Percentiles rank a stretch among this genome's conserved stretches.
Evolutionary conservation across 64 coral and sea anemone species (phyloP).

Genomic region (Pocillopora damicornis): DNA sequence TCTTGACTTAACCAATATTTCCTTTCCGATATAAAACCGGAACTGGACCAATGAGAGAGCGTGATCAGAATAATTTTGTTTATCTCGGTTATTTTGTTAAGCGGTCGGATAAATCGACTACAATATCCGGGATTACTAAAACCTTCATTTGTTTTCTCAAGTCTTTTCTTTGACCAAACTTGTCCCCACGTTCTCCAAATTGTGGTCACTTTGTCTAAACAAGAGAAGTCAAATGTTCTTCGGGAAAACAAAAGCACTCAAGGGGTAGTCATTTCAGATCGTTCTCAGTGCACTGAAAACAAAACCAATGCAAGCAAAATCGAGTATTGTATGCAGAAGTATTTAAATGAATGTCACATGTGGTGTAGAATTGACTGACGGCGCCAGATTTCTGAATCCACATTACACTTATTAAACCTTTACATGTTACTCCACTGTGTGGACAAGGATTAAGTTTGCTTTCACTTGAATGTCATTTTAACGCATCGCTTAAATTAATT

Average conservation of each 20-base stretch:
- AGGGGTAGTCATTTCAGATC: not conserved
- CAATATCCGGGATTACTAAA: constrained; percentile 18
- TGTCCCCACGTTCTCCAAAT: not conserved
- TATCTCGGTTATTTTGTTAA: constrained; percentile 5
- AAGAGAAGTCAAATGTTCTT: not conserved
- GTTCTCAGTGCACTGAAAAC: not conserved
- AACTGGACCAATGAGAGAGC: not conserved
- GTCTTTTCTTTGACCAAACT: not conserved
- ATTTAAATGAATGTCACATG: not conserved
- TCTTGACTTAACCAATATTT: not conserved
- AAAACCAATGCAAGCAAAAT: not conserved
- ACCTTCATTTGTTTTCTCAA: not conserved
- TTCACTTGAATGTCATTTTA: constrained; percentile 5
- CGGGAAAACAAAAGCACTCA: not conserved
- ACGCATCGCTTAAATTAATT: constrained; percentile 4
- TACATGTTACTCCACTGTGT: constrained; percentile 11
- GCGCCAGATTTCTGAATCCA: not conserved
- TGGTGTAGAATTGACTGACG: not conserved
- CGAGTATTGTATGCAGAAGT: not conserved
- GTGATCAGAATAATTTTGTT: constrained; percentile 3
- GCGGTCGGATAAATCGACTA: not conserved
- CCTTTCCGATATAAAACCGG: not conserved
- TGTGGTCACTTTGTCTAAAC: not conserved
- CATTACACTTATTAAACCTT: constrained; percentile 19
- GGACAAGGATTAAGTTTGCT: constrained; percentile 24